phyloP scores from a whole-genome alignment of 2,888 invertebrate genomes.

The Glaucopsyche alexis region DNA sequence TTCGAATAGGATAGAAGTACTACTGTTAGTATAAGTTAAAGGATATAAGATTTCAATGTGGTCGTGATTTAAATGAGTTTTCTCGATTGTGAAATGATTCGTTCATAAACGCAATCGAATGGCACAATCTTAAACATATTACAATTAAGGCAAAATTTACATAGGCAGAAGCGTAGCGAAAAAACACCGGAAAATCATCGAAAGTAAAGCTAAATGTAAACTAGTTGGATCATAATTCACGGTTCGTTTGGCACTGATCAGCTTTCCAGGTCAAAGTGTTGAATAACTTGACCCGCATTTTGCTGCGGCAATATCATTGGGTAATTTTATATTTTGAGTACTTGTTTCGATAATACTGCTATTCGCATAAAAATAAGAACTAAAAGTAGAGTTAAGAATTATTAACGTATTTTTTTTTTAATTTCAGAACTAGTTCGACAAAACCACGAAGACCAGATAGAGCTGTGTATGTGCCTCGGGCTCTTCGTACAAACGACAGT shows the following conservation, averaged over 20 bases:
- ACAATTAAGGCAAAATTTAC: background rate
- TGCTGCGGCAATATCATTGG: slow-evolving; percentile 17
- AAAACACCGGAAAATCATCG: slow-evolving; percentile 14
- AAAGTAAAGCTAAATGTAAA: slow-evolving; percentile 18
- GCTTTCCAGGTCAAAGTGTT: slow-evolving; percentile 29
- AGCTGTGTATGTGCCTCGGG: slow-evolving; percentile 89
- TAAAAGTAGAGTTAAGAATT: background rate
- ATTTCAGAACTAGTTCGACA: slow-evolving; percentile 54
- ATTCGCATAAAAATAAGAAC: background rate
- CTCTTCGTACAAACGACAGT: slow-evolving; percentile 73
- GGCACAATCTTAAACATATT: background rate
- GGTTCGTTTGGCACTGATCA: slow-evolving; percentile 23
- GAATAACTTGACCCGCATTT: slow-evolving; percentile 26
- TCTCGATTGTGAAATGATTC: background rate
- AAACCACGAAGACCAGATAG: slow-evolving; percentile 85
- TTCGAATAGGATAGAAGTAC: too few species aligned
- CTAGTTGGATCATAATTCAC: slow-evolving; percentile 24
- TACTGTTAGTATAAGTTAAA: too few species aligned
- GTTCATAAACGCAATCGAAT: background rate
- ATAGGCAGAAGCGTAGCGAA: background rate
- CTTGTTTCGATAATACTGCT: background rate
- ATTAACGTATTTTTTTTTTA: background rate
- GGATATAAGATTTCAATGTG: too few species aligned
- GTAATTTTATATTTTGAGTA: slow-evolving; percentile 10
- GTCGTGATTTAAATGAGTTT: background rate